Base-by-base conservation (phyloP, 2,113 vertebrate genomes). In the Dicrurus megarhynchus region DNA sequence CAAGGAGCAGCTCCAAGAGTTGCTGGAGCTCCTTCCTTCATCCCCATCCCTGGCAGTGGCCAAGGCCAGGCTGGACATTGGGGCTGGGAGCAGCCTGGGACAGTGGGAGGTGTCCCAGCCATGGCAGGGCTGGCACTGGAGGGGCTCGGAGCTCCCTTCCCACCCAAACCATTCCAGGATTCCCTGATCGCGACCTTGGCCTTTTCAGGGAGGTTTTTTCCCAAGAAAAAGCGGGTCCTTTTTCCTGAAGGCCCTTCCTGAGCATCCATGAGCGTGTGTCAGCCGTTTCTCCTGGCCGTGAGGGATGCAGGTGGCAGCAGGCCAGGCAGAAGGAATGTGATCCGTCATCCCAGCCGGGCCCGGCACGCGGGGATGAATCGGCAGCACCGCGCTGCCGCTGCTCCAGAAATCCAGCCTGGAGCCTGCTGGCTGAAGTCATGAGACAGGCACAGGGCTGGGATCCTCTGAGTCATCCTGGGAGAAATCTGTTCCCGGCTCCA, bases 171-270 rank as follows among this genome's bases (percentile, higher is more conserved):
- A 16, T 24, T 2, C 44, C 68, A 24, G 27, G 3, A 59, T 20
- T 9, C 52, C 16, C 0, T 8, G 32, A 12, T 10, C 20, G 3
- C 5, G 3, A 19, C 6, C 67, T 33, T 5, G 33, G 50, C 87
- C 41, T n/a, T 56, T 35, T 3, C 33, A 23, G 56, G 35, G 71
- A 7, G 9, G 26, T 11, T 46, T 84, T 69, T 11, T 6, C 59
- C 16, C 0, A 1, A 2, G 6, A 6, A 59, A 59, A 83, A 32
- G 44, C 13, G 0, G 0, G 19, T 63, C 19, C 37, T 35, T 33
- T 60, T 26, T 4, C 24, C 32, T 20, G 0, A 13, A 24, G 53
- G 32, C 42, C 53, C 23, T 69, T 39, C 8, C 6, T 2, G 12
- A 75, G 52, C 83, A 65, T 41, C 78, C 19, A 0, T 5, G 74